These are phyloP conservation scores for Ophion slaviceki DNA, from an alignment of 2,888 invertebrate genomes.

Conservation along the genomic window DNA sequence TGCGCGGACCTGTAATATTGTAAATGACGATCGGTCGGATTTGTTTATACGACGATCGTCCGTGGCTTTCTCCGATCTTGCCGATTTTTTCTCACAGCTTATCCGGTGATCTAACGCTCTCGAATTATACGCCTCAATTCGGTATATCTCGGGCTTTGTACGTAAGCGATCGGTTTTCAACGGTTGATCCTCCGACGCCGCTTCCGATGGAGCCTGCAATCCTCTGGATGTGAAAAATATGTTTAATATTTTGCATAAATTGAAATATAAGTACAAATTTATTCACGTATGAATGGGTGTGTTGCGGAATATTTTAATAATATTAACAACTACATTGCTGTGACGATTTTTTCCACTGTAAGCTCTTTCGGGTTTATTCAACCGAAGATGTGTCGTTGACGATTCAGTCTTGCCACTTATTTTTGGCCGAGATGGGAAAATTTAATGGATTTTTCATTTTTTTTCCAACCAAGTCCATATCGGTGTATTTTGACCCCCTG, in stretches of 20 bases:
- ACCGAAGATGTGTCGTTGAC: no score
- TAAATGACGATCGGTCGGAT: slow-evolving; percentile 40
- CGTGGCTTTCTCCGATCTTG: slow-evolving; percentile 10
- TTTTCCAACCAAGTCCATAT: no score
- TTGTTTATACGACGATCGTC: slow-evolving; percentile 33
- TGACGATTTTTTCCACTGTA: not conserved
- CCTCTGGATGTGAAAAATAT: not conserved
- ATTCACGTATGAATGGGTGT: not conserved
- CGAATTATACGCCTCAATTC: slow-evolving; percentile 9
- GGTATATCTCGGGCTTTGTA: not conserved
- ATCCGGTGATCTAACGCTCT: slow-evolving; percentile 19
- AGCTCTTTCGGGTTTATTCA: no score
- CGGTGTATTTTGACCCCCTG: no score
- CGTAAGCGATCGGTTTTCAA: not conserved
- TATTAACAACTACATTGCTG: not conserved
- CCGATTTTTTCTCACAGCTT: slow-evolving; percentile 26
- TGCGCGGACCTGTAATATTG: slow-evolving; percentile 11
- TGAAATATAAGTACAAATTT: not conserved
- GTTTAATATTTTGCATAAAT: slow-evolving; percentile 1
- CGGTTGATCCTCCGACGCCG: not conserved
- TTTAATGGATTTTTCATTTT: no score
- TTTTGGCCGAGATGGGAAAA: no score
- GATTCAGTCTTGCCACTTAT: no score
- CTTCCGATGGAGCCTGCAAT: not conserved
- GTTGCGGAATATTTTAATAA: not conserved